A percentile compares a stretch with the other conserved stretches of the same genome.
Evolutionary conservation across 1,140 invertebrate species (phyloP).

Genomic region (Wiebesia pumilae): DNA sequence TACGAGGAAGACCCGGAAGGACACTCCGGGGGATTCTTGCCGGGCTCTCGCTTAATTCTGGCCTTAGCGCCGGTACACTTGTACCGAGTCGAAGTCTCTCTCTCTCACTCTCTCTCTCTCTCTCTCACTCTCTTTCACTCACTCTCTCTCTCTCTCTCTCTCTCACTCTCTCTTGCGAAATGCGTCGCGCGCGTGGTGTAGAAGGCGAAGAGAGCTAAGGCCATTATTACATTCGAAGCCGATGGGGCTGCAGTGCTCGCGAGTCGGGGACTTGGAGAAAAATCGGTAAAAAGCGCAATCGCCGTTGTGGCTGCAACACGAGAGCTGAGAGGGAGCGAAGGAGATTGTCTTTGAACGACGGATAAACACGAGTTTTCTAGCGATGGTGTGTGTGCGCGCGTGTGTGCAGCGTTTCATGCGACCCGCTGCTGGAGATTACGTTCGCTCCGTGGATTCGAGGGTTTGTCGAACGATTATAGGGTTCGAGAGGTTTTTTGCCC

Average conservation of each 20-base stretch:
- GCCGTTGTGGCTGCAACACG: too few species aligned
- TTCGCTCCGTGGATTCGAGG: background rate
- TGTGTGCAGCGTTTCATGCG: conserved; percentile 13
- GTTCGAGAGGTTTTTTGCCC: background rate
- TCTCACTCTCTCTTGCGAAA: background rate
- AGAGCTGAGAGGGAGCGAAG: background rate
- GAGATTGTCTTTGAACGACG: conserved; percentile 5
- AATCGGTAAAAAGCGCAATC: background rate
- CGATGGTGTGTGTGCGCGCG: background rate
- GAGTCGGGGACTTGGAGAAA: background rate
- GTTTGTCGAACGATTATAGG: background rate
- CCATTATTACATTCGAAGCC: conserved; percentile 17
- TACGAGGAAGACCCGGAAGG: conserved; percentile 38
- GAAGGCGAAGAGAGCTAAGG: conserved; percentile 11
- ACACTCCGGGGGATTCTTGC: background rate
- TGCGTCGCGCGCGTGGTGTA: conserved; percentile 1
- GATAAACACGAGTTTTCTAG: conserved; percentile 19
- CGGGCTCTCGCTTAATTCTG: conserved; percentile 21
- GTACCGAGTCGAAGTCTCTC: background rate
- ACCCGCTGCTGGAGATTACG: background rate
- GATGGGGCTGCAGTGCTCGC: background rate
- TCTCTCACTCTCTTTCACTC: background rate
- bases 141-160: background rate
- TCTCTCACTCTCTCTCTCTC: background rate
- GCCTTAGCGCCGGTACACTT: conserved; percentile 9